These are phyloP conservation scores for Semnornis frantzii DNA, from an alignment of 2,113 vertebrate genomes.

Conservation along the genomic window DNA sequence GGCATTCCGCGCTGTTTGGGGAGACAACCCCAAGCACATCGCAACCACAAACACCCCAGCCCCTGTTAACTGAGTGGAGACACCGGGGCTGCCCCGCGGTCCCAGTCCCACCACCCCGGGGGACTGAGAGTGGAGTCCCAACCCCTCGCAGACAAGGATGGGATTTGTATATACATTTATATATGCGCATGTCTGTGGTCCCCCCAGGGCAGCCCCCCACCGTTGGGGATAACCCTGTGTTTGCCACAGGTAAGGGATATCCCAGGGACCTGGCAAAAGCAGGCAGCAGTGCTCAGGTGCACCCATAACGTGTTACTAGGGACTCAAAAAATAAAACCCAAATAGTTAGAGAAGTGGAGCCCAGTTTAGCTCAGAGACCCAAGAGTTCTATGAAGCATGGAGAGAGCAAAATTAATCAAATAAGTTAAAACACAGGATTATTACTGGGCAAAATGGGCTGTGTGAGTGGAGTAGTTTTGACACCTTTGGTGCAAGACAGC, in stretches of 20 bases:
- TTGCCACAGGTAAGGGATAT: background rate
- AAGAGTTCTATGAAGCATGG: background rate
- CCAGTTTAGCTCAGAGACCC: fast-evolving
- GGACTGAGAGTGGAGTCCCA: background rate
- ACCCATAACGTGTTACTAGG: background rate
- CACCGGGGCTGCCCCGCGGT: background rate
- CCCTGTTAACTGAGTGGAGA: background rate
- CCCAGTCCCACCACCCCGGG: background rate
- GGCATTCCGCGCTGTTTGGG: background rate
- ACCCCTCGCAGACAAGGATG: background rate
- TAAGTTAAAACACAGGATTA: background rate
- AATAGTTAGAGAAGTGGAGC: background rate
- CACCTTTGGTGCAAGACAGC: background rate
- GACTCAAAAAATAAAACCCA: background rate
- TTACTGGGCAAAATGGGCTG: background rate
- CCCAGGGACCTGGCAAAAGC: background rate
- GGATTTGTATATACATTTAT: background rate
- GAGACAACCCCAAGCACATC: background rate
- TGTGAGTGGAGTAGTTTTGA: background rate
- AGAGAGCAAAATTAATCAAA: background rate
- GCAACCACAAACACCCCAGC: background rate
- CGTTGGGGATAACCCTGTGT: background rate
- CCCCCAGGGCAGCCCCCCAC: background rate
- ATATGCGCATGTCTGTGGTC: fast-evolving
- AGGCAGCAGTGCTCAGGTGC: background rate